Evolutionary conservation across 2,113 vertebrate genomes (phyloP).

Genomic region (Gopherus evgoodei): DNA sequence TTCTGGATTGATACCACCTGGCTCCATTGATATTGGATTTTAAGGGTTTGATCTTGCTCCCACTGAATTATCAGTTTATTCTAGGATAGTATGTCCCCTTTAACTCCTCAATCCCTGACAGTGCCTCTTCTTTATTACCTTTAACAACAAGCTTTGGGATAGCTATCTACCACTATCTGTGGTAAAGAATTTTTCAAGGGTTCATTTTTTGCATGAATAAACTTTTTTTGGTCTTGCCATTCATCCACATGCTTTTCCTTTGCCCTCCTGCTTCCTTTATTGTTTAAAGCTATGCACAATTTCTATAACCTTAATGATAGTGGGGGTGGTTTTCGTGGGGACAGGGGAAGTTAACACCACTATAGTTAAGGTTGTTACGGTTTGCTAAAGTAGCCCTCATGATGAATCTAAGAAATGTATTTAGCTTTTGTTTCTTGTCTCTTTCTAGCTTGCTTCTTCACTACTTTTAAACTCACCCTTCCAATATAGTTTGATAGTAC

Average conservation of each 20-base stretch:
- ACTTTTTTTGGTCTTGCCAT: not conserved
- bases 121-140: not conserved
- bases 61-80: not conserved
- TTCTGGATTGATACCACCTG: not conserved
- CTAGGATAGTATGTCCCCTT: not conserved
- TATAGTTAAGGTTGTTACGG: not conserved
- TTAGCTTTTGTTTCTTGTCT: not conserved
- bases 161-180: not conserved
- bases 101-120: not conserved
- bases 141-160: not conserved
- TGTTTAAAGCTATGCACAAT: not conserved
- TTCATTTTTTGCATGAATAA: not conserved
- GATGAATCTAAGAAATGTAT: not conserved
- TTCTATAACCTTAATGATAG: not conserved
- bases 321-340: not conserved
- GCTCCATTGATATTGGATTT: not conserved
- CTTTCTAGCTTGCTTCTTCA: not conserved
- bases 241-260: not conserved
- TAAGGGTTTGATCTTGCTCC: not conserved
- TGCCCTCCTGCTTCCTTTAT: not conserved
- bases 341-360: not conserved
- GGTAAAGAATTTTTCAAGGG: not conserved
- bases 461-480: not conserved
- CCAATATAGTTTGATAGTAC: not conserved
- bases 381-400: not conserved